Conservation (phyloP, 1,140 invertebrate species). For the Diorhabda sublineata region DNA sequence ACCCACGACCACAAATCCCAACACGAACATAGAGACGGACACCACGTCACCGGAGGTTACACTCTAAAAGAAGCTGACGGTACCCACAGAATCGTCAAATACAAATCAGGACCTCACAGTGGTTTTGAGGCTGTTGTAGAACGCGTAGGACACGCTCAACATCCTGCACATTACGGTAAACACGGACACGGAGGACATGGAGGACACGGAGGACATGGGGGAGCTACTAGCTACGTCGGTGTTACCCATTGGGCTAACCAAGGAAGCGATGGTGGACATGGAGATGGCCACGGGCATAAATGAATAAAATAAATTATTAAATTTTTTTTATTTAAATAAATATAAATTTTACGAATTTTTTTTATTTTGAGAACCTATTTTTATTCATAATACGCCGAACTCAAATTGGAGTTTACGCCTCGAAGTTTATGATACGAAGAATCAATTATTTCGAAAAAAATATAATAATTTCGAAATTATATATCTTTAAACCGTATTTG, state of each 20-base stretch:
- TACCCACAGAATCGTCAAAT: conserved; percentile 46
- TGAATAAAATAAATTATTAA: too few species aligned
- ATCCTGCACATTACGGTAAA: not conserved
- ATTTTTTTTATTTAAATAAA: too few species aligned
- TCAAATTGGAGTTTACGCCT: too few species aligned
- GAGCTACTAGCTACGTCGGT: conserved; percentile 24
- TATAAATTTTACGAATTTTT: too few species aligned
- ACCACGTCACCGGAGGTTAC: conserved; percentile 48
- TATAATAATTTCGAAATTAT: too few species aligned
- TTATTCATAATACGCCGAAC: too few species aligned
- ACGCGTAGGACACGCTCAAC: conserved; percentile 12
- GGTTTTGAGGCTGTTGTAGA: conserved; percentile 41
- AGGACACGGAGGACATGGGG: conserved; percentile 19
- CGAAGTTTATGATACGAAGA: too few species aligned
- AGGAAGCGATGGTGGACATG: conserved; percentile 4
- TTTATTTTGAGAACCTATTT: too few species aligned
- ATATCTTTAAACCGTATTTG: too few species aligned
- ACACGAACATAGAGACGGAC: conserved; percentile 48
- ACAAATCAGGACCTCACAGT: conserved; percentile 45
- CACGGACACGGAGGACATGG: conserved; percentile 11
- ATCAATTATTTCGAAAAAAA: too few species aligned
- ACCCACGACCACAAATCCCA: conserved; percentile 51
- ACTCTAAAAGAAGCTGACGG: conserved; percentile 48
- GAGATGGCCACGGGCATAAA: too few species aligned
- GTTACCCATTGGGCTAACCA: conserved; percentile 27